Percentiles rank a stretch among this genome's conserved stretches.
Conservation (phyloP, 2,888 invertebrate genomes). For the Dioctria linearis region DNA sequence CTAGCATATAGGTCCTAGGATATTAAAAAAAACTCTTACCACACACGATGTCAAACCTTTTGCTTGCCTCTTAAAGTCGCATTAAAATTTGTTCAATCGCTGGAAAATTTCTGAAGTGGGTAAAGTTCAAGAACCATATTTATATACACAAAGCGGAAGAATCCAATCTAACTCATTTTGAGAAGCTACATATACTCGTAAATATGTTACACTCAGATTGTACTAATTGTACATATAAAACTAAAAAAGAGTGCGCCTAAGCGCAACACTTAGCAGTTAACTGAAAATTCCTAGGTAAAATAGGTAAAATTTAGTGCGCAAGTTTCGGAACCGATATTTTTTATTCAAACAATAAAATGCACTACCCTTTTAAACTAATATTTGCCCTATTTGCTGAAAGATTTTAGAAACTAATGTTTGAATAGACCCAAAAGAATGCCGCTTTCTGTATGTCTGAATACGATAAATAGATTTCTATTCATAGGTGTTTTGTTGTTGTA, state of each 20-base stretch:
- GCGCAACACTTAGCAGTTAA: slow-evolving; percentile 15
- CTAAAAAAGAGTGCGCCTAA: neutral
- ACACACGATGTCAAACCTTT: slow-evolving; percentile 12
- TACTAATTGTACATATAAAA: too few relatives aligned
- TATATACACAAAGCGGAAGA: neutral
- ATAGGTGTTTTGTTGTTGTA: too few relatives aligned
- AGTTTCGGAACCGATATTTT: slow-evolving; percentile 1
- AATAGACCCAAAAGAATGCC: too few relatives aligned
- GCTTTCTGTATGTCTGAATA: too few relatives aligned
- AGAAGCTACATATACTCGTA: too few relatives aligned
- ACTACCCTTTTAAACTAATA: neutral
- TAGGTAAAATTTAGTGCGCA: neutral
- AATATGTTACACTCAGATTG: too few relatives aligned
- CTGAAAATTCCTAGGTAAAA: slow-evolving; percentile 19
- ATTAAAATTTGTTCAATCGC: neutral
- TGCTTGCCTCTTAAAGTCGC: neutral
- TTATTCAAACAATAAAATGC: neutral
- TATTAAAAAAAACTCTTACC: neutral
- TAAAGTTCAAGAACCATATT: neutral
- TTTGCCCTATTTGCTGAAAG: slow-evolving; percentile 5
- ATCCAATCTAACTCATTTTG: neutral
- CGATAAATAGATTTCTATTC: too few relatives aligned
- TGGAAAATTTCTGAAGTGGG: slow-evolving; percentile 19
- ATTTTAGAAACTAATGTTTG: too few relatives aligned
- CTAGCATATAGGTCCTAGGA: too few relatives aligned